phyloP scores from a whole-genome alignment of 2,797 vertebrate species.

The Catamblyrhynchus diadema region DNA sequence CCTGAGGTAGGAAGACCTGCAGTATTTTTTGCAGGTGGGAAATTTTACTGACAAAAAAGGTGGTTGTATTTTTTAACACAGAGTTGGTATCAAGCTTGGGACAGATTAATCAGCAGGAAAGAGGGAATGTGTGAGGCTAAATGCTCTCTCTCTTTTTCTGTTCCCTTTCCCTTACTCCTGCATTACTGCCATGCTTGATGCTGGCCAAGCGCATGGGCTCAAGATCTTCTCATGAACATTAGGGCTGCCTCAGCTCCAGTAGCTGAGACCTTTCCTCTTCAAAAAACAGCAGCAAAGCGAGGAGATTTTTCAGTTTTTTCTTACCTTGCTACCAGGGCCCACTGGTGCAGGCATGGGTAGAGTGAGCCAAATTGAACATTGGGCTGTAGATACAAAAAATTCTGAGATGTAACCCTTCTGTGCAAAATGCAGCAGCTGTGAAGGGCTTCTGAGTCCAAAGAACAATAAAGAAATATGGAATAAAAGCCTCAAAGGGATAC shows the following conservation, averaged over 20 bases:
- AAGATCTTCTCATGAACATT: neutral
- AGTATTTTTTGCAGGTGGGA: neutral
- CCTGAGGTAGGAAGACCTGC: neutral
- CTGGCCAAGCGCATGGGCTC: neutral
- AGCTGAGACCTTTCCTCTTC: neutral
- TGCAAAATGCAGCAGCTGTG: neutral
- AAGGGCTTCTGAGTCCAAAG: neutral
- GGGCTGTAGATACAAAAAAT: neutral
- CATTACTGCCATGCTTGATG: neutral
- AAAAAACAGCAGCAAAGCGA: neutral
- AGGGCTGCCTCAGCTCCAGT: neutral
- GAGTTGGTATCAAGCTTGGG: neutral
- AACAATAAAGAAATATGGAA: neutral
- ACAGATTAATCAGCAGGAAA: neutral
- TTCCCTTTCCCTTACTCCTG: neutral
- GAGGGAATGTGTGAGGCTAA: neutral
- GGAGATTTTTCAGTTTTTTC: neutral
- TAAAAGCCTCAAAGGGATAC: neutral
- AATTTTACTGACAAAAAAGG: neutral
- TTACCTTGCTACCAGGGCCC: neutral
- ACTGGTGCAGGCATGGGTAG: neutral
- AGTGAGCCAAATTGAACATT: neutral
- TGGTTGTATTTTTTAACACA: neutral
- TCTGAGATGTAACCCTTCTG: neutral
- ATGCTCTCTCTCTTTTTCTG: neutral